Evolutionary conservation across 2,113 vertebrate species (phyloP).

Genomic region (Anguilla rostrata): DNA sequence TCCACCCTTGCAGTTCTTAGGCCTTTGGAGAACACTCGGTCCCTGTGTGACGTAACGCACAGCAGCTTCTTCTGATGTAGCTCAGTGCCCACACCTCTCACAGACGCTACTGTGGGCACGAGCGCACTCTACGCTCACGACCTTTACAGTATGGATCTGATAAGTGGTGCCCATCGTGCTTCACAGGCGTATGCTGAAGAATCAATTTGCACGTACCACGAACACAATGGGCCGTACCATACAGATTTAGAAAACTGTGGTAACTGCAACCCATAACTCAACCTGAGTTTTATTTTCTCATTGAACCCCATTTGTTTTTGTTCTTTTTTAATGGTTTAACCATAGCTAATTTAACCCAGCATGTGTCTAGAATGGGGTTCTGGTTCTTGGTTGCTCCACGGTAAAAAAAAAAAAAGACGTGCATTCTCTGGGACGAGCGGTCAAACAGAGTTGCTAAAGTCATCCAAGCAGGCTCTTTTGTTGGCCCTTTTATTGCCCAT

Average conservation of each 20-base stretch:
- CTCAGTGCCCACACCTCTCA: not conserved
- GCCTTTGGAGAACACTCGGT: constrained; percentile 4
- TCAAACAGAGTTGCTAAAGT: not conserved
- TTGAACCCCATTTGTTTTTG: not conserved
- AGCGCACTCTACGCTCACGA: not conserved
- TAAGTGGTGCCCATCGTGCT: not conserved
- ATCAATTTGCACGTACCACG: not conserved
- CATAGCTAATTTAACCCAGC: not conserved
- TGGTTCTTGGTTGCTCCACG: not conserved
- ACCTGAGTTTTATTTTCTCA: not conserved
- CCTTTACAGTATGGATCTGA: not conserved
- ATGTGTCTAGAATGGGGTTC: not conserved
- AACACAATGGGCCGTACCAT: not conserved
- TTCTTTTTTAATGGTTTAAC: not conserved
- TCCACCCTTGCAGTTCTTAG: not conserved
- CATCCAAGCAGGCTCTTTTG: not conserved
- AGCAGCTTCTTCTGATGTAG: not conserved
- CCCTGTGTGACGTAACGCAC: not conserved
- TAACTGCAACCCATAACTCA: not conserved
- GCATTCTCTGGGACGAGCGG: not conserved
- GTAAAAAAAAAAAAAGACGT: not conserved
- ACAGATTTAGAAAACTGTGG: not conserved
- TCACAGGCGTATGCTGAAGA: not conserved
- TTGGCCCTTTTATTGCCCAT: not conserved
- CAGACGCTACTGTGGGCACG: not conserved